Base-by-base conservation (phyloP, 37 sponge, comb jelly and placozoan species). In the Geodia barretti region DNA sequence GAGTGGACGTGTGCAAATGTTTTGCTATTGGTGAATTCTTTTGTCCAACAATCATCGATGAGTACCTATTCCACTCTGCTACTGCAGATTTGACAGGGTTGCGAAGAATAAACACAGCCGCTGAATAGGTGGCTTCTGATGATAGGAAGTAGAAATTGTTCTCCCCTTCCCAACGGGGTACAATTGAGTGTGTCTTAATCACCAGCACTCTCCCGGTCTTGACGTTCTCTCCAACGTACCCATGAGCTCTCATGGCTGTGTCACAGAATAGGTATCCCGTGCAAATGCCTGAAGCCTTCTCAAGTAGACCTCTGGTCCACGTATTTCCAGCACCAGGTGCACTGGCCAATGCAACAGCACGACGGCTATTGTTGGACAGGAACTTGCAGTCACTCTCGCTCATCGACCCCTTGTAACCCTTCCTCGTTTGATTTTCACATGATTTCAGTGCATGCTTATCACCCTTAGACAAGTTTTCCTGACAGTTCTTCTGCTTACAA, bases 61-160 rank as follows among this genome's bases (percentile, higher is more conserved):
- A n/a, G n/a, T n/a, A n/a, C 23, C 87, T 43, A n/a, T 82, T 88
- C 83, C 88, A 77, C 62, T 88, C 88, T 14, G 88, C 60, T 24
- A 88, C 66, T 21, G 83, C 19, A 41, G 83, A 42, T 25, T 88
- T 58, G 63, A 42, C 76, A 34, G 88, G 88, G 59, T 88, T 82
- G 21, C 88, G 47, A 33, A 83, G 29, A 34, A 88, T 58, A 54
- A 83, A 62, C 19, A 88, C 77, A 0, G 78, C 88, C 41, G 83
- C 62, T 14, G 62, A 73, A 63, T 62, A 88, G 72, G n/a, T n/a
- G n/a, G n/a, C n/a, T n/a, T n/a, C n/a, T n/a, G n/a, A n/a, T n/a
- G n/a, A n/a, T n/a, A n/a, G n/a, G n/a, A n/a, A n/a, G 19, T 61
- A 60, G 2, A 30, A 14, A 20, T 70, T 14, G 26, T 60, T 30